Evolutionary conservation across 2,797 vertebrate genomes (phyloP).

Genomic region (Merluccius polli): DNA sequence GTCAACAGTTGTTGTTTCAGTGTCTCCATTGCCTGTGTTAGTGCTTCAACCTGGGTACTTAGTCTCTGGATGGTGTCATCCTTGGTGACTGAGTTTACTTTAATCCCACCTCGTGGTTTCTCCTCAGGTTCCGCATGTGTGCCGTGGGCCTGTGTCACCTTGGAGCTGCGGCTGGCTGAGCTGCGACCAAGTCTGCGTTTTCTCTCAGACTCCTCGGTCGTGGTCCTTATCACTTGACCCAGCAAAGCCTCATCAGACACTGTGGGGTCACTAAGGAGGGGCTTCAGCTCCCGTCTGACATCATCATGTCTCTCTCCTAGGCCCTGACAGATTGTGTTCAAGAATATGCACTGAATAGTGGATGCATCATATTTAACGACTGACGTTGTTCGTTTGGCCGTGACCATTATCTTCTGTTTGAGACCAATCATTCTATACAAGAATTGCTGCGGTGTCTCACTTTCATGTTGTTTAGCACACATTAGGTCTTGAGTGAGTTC

Average conservation of each 20-base stretch:
- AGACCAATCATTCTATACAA: conserved; percentile 6
- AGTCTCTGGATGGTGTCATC: neutral
- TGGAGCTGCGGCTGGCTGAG: neutral
- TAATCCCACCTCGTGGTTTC: neutral
- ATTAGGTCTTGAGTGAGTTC: conserved; percentile 19
- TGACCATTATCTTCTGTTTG: conserved; percentile 3
- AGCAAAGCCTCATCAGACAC: conserved; percentile 8
- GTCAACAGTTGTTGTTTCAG: no score
- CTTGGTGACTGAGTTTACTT: neutral
- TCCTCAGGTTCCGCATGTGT: neutral
- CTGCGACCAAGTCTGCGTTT: conserved; percentile 5
- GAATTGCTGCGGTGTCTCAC: neutral
- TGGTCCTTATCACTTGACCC: neutral
- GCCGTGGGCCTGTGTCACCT: neutral
- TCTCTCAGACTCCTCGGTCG: neutral
- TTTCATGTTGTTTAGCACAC: no score
- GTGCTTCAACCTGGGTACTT: neutral
- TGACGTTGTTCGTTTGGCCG: neutral
- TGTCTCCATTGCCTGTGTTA: conserved; percentile 6
- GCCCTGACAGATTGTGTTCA: neutral
- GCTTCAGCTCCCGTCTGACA: conserved; percentile 6
- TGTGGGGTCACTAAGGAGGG: conserved; percentile 5
- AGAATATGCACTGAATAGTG: neutral
- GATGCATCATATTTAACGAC: neutral
- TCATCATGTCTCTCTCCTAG: conserved; percentile 4